phyloP scores from a whole-genome alignment of 2,888 invertebrate species.

The Orchesellides sinensis region DNA sequence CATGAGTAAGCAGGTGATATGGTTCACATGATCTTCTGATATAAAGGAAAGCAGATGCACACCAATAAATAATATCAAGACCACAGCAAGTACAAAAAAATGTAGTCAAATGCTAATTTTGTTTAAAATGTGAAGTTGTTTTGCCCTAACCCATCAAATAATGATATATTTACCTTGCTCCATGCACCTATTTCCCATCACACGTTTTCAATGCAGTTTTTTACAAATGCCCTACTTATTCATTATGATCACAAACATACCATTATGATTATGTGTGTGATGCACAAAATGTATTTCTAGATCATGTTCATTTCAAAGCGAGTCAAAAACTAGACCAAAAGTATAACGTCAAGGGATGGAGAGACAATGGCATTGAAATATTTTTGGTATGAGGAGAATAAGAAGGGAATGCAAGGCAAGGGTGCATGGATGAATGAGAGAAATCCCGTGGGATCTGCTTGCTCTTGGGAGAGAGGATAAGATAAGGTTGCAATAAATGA shows the following conservation, averaged over 20 bases:
- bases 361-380: constrained; percentile 22
- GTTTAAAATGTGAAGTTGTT: constrained; percentile 22
- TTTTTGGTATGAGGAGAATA: background rate
- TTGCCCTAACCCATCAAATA: background rate
- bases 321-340: constrained; percentile 35
- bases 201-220: background rate
- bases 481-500: background rate
- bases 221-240: constrained; percentile 36
- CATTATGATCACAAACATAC: constrained; percentile 23
- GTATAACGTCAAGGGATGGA: background rate
- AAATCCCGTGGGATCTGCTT: constrained; percentile 23
- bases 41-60: constrained; percentile 27
- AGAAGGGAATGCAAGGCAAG: constrained; percentile 5
- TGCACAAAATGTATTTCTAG: background rate
- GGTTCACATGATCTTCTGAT: constrained; percentile 31
- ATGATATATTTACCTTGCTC: background rate
- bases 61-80: background rate
- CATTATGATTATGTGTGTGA: constrained; percentile 8
- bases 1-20: constrained; percentile 40
- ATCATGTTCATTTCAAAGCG: background rate
- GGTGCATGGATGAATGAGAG: constrained; percentile 20
- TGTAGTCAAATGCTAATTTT: constrained; percentile 45
- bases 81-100: constrained; percentile 19
- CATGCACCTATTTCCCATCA: constrained; percentile 19
- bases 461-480: background rate